Conservation (phyloP, 2,888 invertebrate species). For the Eurytoma californica region DNA sequence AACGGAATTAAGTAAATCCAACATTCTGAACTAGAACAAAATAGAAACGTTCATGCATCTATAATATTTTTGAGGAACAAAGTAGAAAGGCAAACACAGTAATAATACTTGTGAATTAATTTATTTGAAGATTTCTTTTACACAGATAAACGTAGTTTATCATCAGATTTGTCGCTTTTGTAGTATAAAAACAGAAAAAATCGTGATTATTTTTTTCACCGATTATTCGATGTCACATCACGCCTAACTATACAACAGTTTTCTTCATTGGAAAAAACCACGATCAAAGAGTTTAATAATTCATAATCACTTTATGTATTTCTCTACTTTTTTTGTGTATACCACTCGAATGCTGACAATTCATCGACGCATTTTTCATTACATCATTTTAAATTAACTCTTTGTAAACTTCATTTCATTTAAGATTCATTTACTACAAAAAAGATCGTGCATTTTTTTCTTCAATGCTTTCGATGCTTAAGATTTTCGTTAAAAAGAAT, state of each 20-base stretch:
- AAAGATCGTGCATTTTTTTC: slow-evolving; percentile 19
- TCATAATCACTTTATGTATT: slow-evolving; percentile 35
- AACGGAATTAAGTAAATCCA: neutral
- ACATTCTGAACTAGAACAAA: too few species aligned
- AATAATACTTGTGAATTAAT: slow-evolving; percentile 53
- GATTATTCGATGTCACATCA: slow-evolving; percentile 42
- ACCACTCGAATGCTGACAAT: slow-evolving; percentile 25
- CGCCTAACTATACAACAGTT: slow-evolving; percentile 51
- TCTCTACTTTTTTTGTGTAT: slow-evolving; percentile 28
- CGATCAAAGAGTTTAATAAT: slow-evolving; percentile 29
- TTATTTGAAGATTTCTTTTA: slow-evolving; percentile 56
- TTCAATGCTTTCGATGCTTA: slow-evolving; percentile 18
- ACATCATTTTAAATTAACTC: neutral
- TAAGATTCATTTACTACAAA: slow-evolving; percentile 42
- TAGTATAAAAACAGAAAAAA: slow-evolving; percentile 57
- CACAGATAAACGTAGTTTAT: slow-evolving; percentile 56
- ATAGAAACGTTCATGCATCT: slow-evolving; percentile 12
- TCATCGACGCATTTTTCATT: slow-evolving; percentile 9
- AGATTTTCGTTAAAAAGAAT: slow-evolving; percentile 38
- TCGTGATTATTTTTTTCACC: slow-evolving; percentile 41
- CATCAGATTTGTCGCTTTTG: slow-evolving; percentile 51
- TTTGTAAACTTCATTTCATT: slow-evolving; percentile 21
- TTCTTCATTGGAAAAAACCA: slow-evolving; percentile 48
- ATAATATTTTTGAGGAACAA: slow-evolving; percentile 47
- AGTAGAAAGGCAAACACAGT: slow-evolving; percentile 37